Evolutionary conservation across 1,140 invertebrate species (phyloP).

Genomic region (Aphaenogaster ashmeadi): DNA sequence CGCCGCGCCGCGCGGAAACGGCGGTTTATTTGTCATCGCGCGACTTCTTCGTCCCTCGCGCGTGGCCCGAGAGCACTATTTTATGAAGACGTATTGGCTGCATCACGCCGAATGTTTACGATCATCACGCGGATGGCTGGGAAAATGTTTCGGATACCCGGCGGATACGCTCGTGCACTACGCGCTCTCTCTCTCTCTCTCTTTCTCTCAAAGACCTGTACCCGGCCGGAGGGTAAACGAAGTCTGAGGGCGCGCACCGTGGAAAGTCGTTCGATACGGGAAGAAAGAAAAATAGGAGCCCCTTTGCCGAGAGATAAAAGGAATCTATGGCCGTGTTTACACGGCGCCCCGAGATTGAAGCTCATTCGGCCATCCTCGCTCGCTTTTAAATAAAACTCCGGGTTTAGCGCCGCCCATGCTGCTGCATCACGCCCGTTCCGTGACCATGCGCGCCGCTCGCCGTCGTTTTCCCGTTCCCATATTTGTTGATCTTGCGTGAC

Average conservation of each 20-base stretch:
- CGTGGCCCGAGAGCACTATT: neutral
- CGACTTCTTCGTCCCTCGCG: neutral
- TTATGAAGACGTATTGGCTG: conserved; percentile 47
- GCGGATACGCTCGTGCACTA: conserved; percentile 35
- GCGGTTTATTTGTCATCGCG: neutral
- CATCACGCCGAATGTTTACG: conserved; percentile 53
- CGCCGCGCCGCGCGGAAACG: no score
- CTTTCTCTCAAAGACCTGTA: conserved; percentile 52
- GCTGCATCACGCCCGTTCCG: conserved; percentile 33
- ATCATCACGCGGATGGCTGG: conserved; percentile 53
- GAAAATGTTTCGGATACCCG: conserved; percentile 63
- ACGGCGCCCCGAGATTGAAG: conserved; percentile 66
- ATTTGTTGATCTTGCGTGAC: conserved; percentile 62
- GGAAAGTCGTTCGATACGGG: conserved; percentile 60
- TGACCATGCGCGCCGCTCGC: conserved; percentile 19
- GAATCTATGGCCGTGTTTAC: conserved; percentile 77
- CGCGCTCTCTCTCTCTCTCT: neutral
- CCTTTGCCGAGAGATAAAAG: conserved; percentile 71
- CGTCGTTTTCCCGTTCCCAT: conserved; percentile 38
- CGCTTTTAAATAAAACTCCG: conserved; percentile 69
- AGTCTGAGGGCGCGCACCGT: conserved; percentile 30
- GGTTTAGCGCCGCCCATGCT: conserved; percentile 33
- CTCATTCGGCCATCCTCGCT: conserved; percentile 58
- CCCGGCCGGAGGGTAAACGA: conserved; percentile 50
- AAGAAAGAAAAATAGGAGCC: conserved; percentile 65